Conservation (phyloP, 2,888 invertebrate genomes). For the Pegoplata infirma region DNA sequence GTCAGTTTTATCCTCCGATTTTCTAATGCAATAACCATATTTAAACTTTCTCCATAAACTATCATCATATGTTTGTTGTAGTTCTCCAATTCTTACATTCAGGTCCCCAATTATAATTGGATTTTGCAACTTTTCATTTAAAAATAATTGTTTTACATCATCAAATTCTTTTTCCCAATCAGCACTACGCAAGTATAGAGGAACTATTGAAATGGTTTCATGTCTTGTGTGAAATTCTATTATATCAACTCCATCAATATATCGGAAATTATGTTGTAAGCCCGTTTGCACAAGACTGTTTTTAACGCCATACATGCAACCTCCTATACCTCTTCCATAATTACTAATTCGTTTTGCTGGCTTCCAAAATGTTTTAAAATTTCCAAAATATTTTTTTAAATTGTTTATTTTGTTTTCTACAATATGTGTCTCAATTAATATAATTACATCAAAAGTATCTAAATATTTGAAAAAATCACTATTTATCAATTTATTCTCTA, state of each 20-base stretch:
- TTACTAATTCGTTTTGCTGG: neutral
- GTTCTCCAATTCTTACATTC: neutral
- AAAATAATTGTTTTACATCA: neutral
- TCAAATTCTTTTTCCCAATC: neutral
- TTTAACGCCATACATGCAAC: neutral
- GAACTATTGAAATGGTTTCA: neutral
- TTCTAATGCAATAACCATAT: neutral
- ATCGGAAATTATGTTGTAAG: neutral
- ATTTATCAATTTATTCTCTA: neutral
- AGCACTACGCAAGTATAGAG: neutral
- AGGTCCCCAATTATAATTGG: neutral
- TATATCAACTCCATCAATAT: neutral
- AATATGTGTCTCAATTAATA: conserved; percentile 8
- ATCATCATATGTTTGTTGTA: neutral
- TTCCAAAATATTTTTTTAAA: neutral
- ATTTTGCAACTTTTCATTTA: neutral
- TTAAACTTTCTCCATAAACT: neutral
- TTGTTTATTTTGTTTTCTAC: neutral
- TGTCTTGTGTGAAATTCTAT: neutral
- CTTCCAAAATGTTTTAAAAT: conserved; percentile 15
- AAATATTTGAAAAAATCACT: neutral
- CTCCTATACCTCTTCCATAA: conserved; percentile 1
- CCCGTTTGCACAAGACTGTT: neutral
- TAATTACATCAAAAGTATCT: neutral
- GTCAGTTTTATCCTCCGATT: neutral